A percentile compares a stretch with the other conserved stretches of the same genome.
phyloP scores from a whole-genome alignment of 2,113 vertebrate species.

The Carettochelys insculpta region DNA sequence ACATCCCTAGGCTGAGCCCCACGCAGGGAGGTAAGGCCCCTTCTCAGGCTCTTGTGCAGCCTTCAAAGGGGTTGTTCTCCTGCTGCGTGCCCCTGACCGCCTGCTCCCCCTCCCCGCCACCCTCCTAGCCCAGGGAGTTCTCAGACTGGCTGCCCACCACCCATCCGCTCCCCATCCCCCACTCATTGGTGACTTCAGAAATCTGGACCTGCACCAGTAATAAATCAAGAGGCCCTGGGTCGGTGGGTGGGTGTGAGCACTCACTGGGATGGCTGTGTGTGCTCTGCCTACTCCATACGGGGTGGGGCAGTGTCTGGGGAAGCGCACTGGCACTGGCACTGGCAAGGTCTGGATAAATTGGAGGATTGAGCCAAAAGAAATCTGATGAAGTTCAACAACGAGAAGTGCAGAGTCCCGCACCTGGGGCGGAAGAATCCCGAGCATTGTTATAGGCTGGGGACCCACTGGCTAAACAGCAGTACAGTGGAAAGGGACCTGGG shows the following conservation, averaged over 20 bases:
- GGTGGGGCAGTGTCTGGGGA: background rate
- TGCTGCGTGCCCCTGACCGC: too few relatives aligned
- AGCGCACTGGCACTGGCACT: too few relatives aligned
- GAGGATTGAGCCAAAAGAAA: too few relatives aligned
- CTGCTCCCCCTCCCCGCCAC: background rate
- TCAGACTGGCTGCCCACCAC: background rate
- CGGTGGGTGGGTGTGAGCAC: too few relatives aligned
- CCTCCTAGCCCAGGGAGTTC: background rate
- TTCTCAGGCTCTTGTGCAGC: background rate
- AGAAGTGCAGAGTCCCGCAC: too few relatives aligned
- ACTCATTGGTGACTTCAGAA: background rate
- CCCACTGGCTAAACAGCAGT: too few relatives aligned
- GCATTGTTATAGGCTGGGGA: too few relatives aligned
- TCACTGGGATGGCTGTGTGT: background rate
- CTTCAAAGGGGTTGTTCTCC: background rate
- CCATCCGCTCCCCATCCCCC: background rate
- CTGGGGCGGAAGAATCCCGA: too few relatives aligned
- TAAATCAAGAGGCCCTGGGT: background rate
- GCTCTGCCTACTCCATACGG: background rate
- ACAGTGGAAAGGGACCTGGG: too few relatives aligned
- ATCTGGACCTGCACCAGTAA: background rate
- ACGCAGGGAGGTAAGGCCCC: background rate
- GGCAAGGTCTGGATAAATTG: too few relatives aligned
- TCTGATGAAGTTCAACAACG: too few relatives aligned
- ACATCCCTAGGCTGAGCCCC: background rate